phyloP scores from a whole-genome alignment of 2,888 invertebrate genomes.

The Drosophila merina region DNA sequence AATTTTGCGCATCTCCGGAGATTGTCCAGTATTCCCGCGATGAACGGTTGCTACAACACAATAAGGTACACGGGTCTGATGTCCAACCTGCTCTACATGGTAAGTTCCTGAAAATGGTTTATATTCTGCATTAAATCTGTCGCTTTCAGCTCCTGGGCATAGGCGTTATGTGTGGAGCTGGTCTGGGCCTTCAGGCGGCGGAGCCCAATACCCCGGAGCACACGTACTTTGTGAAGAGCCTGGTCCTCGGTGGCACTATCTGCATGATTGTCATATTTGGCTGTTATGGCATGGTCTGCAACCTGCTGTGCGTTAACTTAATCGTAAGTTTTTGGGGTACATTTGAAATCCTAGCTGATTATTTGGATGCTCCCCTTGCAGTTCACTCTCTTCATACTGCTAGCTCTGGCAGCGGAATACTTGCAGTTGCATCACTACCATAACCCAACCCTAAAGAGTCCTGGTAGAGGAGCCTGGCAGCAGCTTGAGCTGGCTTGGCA shows the following conservation, averaged over 20 bases:
- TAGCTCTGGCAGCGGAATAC: conserved; percentile 73
- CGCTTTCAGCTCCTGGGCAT: conserved; percentile 68
- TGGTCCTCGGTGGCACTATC: conserved; percentile 72
- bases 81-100: conserved; percentile 77
- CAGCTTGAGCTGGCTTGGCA: conserved; percentile 75
- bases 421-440: conserved; percentile 75
- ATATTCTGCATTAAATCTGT: neutral
- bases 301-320: conserved; percentile 72
- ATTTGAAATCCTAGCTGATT: neutral
- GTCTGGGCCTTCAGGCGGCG: conserved; percentile 68
- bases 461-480: conserved; percentile 56
- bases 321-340: conserved; percentile 55
- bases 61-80: conserved; percentile 74
- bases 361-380: conserved; percentile 12
- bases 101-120: conserved; percentile 38
- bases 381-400: conserved; percentile 74
- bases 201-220: conserved; percentile 77
- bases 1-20: conserved; percentile 47
- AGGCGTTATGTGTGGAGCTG: conserved; percentile 66
- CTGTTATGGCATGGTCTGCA: conserved; percentile 74
- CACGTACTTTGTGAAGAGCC: conserved; percentile 76
- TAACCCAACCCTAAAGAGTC: conserved; percentile 61
- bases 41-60: conserved; percentile 74
- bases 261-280: conserved; percentile 79
- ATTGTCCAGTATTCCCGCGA: conserved; percentile 50